Percentiles rank a stretch among this genome's conserved stretches.
Evolutionary conservation across 2,888 invertebrate genomes (phyloP).

Genomic region (Catonia carolina): DNA sequence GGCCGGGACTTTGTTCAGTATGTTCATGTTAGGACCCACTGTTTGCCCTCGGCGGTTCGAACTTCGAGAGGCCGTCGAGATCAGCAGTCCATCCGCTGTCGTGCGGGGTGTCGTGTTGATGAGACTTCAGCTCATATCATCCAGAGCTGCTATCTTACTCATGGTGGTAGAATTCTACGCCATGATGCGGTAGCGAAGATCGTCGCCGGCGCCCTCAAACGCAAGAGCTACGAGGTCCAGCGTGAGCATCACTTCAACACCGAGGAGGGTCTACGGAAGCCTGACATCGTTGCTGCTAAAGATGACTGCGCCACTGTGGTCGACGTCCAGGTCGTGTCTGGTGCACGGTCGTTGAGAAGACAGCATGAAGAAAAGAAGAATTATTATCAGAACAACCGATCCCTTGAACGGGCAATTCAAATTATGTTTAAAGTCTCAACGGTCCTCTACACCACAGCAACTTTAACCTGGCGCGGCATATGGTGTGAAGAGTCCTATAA

Average conservation of each 20-base stretch:
- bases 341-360: neutral
- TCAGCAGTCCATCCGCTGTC: conserved; percentile 30
- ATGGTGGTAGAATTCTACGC: conserved; percentile 38
- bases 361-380: neutral
- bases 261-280: neutral
- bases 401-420: neutral
- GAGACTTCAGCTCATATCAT: conserved; percentile 39
- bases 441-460: neutral
- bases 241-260: neutral
- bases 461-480: conserved; percentile 8
- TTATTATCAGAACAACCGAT: neutral
- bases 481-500: neutral
- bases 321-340: conserved; percentile 5
- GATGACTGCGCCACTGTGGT: conserved; percentile 1
- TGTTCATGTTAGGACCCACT: conserved; percentile 37
- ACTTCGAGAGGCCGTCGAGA: conserved; percentile 32
- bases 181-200: conserved; percentile 30
- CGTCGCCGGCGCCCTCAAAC: neutral
- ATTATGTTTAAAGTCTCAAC: neutral
- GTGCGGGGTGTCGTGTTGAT: conserved; percentile 37
- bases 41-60: conserved; percentile 36
- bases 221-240: neutral
- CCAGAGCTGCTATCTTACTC: conserved; percentile 39
- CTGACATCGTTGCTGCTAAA: conserved; percentile 2
- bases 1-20: conserved; percentile 39